Conservation (phyloP, 1,140 invertebrate species). For the Drosophila kanapiae region DNA sequence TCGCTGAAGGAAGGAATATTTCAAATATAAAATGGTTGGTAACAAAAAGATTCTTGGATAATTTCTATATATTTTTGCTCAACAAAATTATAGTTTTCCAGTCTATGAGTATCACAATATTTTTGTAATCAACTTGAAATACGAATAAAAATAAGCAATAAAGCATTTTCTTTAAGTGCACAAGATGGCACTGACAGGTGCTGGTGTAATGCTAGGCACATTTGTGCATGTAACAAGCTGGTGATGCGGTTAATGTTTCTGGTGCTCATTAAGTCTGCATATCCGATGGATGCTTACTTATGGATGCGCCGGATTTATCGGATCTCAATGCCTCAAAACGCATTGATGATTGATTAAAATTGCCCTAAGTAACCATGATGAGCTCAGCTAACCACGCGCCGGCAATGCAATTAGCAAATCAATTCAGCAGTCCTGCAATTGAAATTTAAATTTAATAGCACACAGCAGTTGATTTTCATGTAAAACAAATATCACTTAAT, state of each 20-base stretch:
- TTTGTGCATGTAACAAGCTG: conserved; percentile 36
- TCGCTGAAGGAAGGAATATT: too few species aligned
- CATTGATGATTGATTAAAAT: conserved; percentile 71
- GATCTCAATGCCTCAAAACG: conserved; percentile 34
- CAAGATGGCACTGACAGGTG: conserved; percentile 16
- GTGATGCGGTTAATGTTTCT: conserved; percentile 52
- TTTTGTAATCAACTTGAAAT: neutral
- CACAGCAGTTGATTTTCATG: conserved; percentile 74
- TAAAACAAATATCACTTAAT: conserved; percentile 84
- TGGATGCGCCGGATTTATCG: conserved; percentile 49
- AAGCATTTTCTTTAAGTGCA: neutral
- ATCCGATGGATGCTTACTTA: conserved; percentile 40
- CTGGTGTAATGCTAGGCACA: conserved; percentile 57
- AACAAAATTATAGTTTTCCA: neutral
- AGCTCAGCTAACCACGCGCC: conserved; percentile 50
- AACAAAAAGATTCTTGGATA: neutral
- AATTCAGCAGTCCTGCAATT: conserved; percentile 49
- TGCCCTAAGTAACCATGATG: conserved; percentile 66
- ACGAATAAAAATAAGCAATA: neutral
- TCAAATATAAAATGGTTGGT: neutral
- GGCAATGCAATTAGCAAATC: conserved; percentile 66
- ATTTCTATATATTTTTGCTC: neutral
- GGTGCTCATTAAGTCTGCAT: conserved; percentile 62
- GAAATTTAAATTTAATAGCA: conserved; percentile 66
- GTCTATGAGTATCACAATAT: neutral